Evolutionary conservation across 64 coral and sea anemone genomes (phyloP), one percentile per base, ranked within the genome.

Genomic region (Stichodactyla helianthus): DNA sequence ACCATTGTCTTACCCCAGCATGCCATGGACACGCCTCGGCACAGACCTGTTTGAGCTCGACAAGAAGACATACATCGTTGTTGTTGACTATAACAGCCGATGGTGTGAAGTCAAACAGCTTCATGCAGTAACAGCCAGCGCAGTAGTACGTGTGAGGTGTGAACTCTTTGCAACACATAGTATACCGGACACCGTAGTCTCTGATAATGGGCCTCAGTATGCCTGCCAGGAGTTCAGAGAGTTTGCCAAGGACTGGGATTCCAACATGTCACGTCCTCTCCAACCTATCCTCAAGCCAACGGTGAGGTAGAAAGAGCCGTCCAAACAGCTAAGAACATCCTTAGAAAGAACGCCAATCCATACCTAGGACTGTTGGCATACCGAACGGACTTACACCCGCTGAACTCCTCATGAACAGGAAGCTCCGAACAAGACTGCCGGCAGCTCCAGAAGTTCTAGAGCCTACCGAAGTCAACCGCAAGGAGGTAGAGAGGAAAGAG

Each of bases 251-350:
- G 77, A 53, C 6, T 88, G 63, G 79, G 91, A 6, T 92, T 92
- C 28, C 82, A 63, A 1, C 86, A 84, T 77, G 20, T 84, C 1
- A 92, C 86, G 17, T 78, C 64, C 27, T 87, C 84, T 17, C 64
- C 91, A 12, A 53, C 51, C 3, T 92, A 88, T 54, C 85, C 91
- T 14, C 91, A 92, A 52, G 85, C 54, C 12, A 87, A 92, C 52
- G 80, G 91, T 0, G 87, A 93, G 55, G 86, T 23, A 18, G 91
- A 92, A 35, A 65, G 90, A 82, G 59, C 90, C 5, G 85, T 92
- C 51, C 16, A 63, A 67, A 89, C 19, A 70, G 63, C 62, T 8
- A 82, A 82, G 62, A 51, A 67, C 77, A 14, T 89, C 23, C 44
- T 86, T 19, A 53, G 44, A 20, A 84, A 89, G 71, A 44, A 44